Percentiles rank a stretch among this genome's conserved stretches.
Conservation (phyloP, 2,888 invertebrate species). For the Machimus rusticus region DNA sequence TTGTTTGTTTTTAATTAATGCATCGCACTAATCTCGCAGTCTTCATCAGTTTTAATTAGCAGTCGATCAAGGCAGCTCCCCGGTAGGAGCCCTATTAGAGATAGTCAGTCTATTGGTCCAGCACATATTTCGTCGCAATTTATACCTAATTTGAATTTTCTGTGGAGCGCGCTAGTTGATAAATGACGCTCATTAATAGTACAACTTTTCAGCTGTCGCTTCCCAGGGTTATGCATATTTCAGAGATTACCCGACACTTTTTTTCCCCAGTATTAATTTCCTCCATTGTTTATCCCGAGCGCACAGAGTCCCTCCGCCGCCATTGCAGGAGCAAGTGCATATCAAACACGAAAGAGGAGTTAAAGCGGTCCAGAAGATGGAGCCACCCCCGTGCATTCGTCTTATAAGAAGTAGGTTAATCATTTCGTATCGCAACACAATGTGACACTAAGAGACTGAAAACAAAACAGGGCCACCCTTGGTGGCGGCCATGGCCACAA, state of each 20-base stretch:
- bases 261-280: neutral
- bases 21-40: neutral
- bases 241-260: conserved; percentile 1
- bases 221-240: conserved; percentile 5
- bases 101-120: neutral
- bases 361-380: neutral
- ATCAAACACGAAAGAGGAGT: conserved; percentile 13
- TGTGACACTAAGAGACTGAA: conserved; percentile 12
- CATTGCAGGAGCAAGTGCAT: neutral
- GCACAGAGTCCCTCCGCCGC: neutral
- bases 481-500: too few species aligned
- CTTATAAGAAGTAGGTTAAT: conserved; percentile 15
- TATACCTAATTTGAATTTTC: neutral
- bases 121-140: neutral
- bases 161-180: neutral
- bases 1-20: neutral
- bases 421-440: conserved; percentile 19
- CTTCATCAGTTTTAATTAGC: neutral
- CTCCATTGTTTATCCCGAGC: neutral
- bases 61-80: neutral
- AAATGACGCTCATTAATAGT: conserved; percentile 24
- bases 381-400: neutral
- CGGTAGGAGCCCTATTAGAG: neutral
- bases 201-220: conserved; percentile 18
- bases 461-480: neutral